Base-by-base conservation (phyloP, 1,140 invertebrate species). In the Propsilocerus akamusi region DNA sequence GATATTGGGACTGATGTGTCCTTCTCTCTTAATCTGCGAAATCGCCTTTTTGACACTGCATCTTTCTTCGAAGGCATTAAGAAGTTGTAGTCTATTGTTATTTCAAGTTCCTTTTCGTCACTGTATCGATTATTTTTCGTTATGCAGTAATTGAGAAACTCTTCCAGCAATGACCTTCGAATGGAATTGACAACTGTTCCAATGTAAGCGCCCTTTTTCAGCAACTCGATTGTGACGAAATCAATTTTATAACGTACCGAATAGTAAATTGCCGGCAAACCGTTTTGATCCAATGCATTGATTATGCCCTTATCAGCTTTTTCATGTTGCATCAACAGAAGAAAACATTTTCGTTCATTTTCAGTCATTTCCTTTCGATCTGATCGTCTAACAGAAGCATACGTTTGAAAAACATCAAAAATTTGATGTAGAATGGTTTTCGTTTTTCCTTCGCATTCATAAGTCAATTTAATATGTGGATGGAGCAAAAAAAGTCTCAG, bases 201-300 rank as follows among this genome's bases (percentile, higher is more conserved):
- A 8, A 87, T 69, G 56, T 80, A 84, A 22, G 82, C 79, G 17
- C 83, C 83, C 50, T 72, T 71, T 26, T 72, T 61, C 2, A 87
- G 60, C n/a, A 88, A 58, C 24, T 74, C 60, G 28, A 74, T 59
- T 4, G 80, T 71, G 0, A 73, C 75, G 26, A 75, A 67, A 24
- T 65, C 59, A 53, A 77, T 74, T 8, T 74, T 74, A 53, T 76
- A 75, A 57, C 76, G 75, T 11, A 80, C 77, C 1, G 88, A 86
- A 60, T 88, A 90, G 65, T 91, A 85, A 10, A 92, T 65, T 0
- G 83, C 74, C 10, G 82, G 82, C 54, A 86, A 87, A 8, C 79
- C 76, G 55, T 79, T 80, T 1, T 70, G 67, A 60, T 87, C 84
- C 6, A 59, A 56, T 52, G 71, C 71, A 59, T 88, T 85, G 0